Base-by-base conservation (phyloP, 2,113 vertebrate genomes). In the Scomber scombrus region DNA sequence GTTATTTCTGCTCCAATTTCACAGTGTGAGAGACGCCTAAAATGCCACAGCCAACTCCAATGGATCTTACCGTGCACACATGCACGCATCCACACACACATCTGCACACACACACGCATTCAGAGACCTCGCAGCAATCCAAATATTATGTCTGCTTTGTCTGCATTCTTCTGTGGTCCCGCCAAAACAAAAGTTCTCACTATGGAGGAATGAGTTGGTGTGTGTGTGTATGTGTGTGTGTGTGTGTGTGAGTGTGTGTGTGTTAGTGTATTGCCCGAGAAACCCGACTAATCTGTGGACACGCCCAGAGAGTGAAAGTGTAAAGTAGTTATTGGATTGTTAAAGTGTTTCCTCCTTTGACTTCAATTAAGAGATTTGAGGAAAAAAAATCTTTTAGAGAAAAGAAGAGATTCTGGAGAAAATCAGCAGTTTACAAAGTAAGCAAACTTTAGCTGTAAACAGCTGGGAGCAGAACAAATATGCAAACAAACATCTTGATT, bases 121-220 rank as follows among this genome's bases (percentile, higher is more conserved):
- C 65, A 45, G 18, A 84, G 88, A 84, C 91, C 93, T 94, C 75
- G 87, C 88, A 94, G 91, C 90, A 95, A 94, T 94, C 93, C 93
- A 95, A 95, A 95, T 96, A 96, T 96, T 95, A 95, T 96, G 95
- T 95, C 94, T 95, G 94, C 93, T 94, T 93, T 91, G 88, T 92
- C 92, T 91, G 92, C 93, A 95, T 94, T 94, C 93, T 93, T 93
- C 87, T 89, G 80, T 56, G 57, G 86, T 78, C 92, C 91, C 90
- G 93, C 94, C 94, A 95, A 96, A 96, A 95, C 93, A 95, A 95
- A 93, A 92, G 89, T 88, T 93, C 92, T 92, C 85, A 91, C 90
- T 89, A 79, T 84, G 84, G 84, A 89, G 84, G 85, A 92, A 90
- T 84, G 86, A 88, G 68, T 78, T 71, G 45, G 50, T 46, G 70